phyloP scores from a whole-genome alignment of 2,113 vertebrate genomes.

The Syngnathoides biaculeatus region DNA sequence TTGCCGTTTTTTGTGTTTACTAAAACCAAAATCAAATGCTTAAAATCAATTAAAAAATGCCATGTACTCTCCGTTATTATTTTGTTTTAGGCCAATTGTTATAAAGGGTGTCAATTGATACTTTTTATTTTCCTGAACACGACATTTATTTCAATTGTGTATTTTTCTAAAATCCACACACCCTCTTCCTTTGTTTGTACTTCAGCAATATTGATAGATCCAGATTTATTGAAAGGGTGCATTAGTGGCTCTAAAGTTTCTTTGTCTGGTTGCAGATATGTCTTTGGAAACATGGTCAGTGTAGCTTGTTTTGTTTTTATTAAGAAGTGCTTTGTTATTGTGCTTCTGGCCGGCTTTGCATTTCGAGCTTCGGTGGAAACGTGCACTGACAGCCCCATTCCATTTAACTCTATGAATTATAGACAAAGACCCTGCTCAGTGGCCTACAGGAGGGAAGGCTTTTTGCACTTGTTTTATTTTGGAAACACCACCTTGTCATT shows the following conservation, averaged over 20 bases:
- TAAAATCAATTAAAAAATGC: neutral
- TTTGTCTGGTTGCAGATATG: slow-evolving; percentile 6
- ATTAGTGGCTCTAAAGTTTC: neutral
- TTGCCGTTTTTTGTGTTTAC: neutral
- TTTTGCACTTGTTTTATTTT: slow-evolving; percentile 40
- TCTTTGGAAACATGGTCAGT: slow-evolving; percentile 37
- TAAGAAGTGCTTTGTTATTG: slow-evolving; percentile 42
- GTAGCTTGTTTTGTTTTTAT: slow-evolving; percentile 31
- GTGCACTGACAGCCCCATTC: slow-evolving; percentile 53
- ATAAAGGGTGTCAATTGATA: neutral
- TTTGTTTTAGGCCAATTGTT: neutral
- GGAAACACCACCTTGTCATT: slow-evolving; percentile 27
- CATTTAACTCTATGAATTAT: slow-evolving; percentile 73
- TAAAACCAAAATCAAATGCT: neutral
- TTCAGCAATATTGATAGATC: neutral
- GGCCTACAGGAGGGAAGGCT: slow-evolving; percentile 38
- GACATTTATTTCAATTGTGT: neutral
- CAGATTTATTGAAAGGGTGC: neutral
- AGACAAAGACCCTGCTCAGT: slow-evolving; percentile 71
- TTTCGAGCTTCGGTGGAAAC: slow-evolving; percentile 42
- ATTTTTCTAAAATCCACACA: neutral
- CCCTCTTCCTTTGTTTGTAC: neutral
- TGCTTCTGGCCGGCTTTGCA: slow-evolving; percentile 24
- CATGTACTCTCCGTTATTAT: neutral
- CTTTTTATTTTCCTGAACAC: neutral